A percentile compares a stretch with the other conserved stretches of the same genome.
Evolutionary conservation across 2,888 invertebrate genomes (phyloP).

Genomic region (Noctua comes): DNA sequence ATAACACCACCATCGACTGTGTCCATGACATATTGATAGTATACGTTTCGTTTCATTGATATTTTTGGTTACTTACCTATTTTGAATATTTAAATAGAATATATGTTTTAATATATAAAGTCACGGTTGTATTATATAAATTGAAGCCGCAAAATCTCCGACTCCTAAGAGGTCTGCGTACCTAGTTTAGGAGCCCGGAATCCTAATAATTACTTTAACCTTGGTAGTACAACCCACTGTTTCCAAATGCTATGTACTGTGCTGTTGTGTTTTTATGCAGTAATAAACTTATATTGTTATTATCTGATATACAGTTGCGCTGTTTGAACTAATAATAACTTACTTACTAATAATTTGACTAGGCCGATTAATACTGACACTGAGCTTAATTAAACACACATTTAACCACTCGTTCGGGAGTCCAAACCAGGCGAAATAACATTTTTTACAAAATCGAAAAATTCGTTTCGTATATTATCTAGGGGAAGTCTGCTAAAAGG

Average conservation of each 20-base stretch:
- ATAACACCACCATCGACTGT: constrained; percentile 73
- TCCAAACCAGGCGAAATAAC: neutral
- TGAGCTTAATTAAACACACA: no score
- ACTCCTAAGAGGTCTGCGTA: no score
- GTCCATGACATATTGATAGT: constrained; percentile 52
- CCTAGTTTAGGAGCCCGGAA: no score
- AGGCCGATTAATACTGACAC: neutral
- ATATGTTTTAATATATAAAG: no score
- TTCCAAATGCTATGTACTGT: no score
- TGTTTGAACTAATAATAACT: neutral
- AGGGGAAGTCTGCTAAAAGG: neutral
- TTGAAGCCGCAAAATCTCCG: no score
- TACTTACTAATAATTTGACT: no score
- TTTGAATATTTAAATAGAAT: neutral
- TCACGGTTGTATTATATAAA: no score
- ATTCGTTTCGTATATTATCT: neutral
- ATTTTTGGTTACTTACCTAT: neutral
- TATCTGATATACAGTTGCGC: neutral
- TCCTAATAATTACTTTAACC: no score
- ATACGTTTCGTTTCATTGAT: constrained; percentile 7
- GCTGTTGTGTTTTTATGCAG: no score
- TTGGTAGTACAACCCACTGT: no score
- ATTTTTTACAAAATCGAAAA: neutral
- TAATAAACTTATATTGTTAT: no score
- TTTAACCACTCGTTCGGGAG: neutral